Conservation (phyloP, 2,113 vertebrate species). For the Calyptomena viridis region DNA sequence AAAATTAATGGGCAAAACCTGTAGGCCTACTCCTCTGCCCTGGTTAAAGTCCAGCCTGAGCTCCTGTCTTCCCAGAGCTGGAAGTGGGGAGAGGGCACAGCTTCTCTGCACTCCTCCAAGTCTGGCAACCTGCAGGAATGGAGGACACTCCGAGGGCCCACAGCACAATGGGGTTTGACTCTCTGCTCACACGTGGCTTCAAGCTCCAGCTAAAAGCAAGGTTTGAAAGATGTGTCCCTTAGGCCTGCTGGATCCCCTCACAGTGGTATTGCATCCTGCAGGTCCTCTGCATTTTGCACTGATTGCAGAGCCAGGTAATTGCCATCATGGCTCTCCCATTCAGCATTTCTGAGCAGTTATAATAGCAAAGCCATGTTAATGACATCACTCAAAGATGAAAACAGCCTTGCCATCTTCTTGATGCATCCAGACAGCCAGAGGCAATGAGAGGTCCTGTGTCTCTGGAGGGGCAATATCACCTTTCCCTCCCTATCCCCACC, state of each 20-base stretch:
- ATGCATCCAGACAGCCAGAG: not conserved
- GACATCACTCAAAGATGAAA: not conserved
- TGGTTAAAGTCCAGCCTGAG: not conserved
- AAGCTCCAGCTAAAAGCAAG: not conserved
- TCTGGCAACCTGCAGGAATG: not conserved
- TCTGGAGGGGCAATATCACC: not conserved
- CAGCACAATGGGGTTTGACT: not conserved
- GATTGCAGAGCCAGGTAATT: not conserved
- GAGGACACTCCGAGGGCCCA: accelerated
- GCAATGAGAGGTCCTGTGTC: accelerated
- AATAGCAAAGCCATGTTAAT: not conserved
- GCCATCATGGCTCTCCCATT: not conserved
- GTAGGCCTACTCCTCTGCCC: not conserved
- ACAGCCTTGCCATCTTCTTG: not conserved
- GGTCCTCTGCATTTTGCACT: not conserved
- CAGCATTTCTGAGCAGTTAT: not conserved
- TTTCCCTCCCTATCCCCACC: not conserved
- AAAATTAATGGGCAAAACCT: not conserved
- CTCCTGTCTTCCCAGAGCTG: not conserved
- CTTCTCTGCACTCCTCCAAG: not conserved
- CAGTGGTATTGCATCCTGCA: not conserved
- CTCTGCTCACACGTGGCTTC: not conserved
- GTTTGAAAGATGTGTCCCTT: not conserved
- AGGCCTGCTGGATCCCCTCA: accelerated
- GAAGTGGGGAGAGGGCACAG: not conserved